phyloP scores from a whole-genome alignment of 2,113 vertebrate species.

The Zosterops pallidus region DNA sequence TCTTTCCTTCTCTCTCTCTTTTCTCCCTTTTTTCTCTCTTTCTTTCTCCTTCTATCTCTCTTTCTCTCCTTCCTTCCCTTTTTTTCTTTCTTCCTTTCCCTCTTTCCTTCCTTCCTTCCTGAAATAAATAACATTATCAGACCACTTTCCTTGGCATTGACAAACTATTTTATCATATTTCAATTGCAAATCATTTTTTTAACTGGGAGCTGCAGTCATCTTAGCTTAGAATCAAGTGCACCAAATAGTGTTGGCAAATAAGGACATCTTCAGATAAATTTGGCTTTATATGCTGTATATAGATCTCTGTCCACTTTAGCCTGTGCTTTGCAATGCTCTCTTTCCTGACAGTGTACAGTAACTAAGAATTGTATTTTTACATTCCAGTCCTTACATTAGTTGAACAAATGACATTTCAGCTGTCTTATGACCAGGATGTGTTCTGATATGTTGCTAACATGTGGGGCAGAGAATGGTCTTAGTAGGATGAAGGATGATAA shows the following conservation, averaged over 20 bases:
- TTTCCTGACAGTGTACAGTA: neutral
- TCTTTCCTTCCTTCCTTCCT: neutral
- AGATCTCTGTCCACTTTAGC: neutral
- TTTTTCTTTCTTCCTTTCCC: neutral
- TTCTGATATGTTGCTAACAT: neutral
- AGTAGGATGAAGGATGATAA: neutral
- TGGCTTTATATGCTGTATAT: neutral
- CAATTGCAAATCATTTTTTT: conserved; percentile 34
- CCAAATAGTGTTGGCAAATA: neutral
- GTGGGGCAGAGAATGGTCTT: neutral
- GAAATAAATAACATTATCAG: conserved; percentile 50
- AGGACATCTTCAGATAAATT: conserved; percentile 9
- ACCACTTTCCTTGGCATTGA: conserved; percentile 39
- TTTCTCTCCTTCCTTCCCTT: neutral
- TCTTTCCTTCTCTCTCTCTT: too few relatives aligned
- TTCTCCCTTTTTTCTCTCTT: too few relatives aligned
- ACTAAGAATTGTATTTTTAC: neutral
- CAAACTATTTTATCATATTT: conserved; percentile 57
- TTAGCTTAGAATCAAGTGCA: neutral
- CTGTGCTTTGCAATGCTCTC: neutral
- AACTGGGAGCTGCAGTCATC: neutral
- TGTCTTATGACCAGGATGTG: neutral
- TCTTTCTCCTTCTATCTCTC: too few relatives aligned
- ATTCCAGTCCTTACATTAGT: neutral
- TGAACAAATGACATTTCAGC: neutral